Conservation (phyloP, 2,797 vertebrate species). For the Pseudocheirus occidentalis region DNA sequence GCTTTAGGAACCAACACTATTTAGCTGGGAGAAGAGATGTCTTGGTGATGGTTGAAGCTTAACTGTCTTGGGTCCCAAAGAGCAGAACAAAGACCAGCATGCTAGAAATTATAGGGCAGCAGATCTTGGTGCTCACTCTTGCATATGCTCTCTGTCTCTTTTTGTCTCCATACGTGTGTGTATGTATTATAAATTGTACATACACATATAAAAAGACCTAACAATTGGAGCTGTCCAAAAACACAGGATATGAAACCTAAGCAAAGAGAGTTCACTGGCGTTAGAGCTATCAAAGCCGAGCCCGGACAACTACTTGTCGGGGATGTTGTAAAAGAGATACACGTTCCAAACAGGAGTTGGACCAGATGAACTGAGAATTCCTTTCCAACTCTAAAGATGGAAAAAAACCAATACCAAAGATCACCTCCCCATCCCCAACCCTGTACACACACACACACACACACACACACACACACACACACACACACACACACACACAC, state of each 20-base stretch:
- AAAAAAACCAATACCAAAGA: neutral
- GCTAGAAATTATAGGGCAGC: neutral
- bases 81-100: neutral
- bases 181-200: neutral
- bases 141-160: neutral
- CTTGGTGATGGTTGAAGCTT: neutral
- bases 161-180: no score
- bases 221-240: neutral
- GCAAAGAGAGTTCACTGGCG: neutral
- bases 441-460: neutral
- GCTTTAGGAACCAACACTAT: neutral
- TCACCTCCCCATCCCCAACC: neutral
- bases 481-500: neutral
- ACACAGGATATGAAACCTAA: neutral
- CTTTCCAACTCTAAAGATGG: neutral
- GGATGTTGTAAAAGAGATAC: neutral
- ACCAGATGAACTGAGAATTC: neutral
- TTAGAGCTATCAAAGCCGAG: neutral
- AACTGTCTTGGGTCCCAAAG: neutral
- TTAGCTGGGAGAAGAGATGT: neutral
- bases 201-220: neutral
- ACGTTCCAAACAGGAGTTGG: neutral
- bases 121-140: neutral
- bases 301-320: neutral
- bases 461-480: no score